Evolutionary conservation across 2,888 invertebrate genomes (phyloP).

Genomic region (Cosmopolites sordidus): DNA sequence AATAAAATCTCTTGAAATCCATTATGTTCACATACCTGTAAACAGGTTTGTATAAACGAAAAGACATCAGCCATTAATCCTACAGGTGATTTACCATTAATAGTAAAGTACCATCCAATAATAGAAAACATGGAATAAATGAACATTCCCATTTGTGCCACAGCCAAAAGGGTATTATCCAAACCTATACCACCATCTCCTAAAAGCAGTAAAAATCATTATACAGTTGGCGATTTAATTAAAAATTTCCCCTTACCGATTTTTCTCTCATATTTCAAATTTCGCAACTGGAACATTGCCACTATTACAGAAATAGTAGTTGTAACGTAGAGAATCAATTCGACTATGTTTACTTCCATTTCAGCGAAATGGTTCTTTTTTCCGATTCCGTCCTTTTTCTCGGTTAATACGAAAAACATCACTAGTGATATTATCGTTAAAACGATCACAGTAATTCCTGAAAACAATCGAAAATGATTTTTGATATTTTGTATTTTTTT

Average conservation of each 20-base stretch:
- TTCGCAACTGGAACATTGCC: conserved; percentile 84
- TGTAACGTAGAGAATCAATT: conserved; percentile 79
- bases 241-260: conserved; percentile 28
- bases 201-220: conserved; percentile 17
- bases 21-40: conserved; percentile 53
- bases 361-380: conserved; percentile 61
- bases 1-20: too few relatives aligned
- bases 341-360: conserved; percentile 85
- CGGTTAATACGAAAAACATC: conserved; percentile 38
- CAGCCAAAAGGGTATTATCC: conserved; percentile 86
- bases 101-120: conserved; percentile 85
- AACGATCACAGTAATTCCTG: conserved; percentile 53
- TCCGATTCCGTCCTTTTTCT: conserved; percentile 24
- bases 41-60: conserved; percentile 82
- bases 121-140: conserved; percentile 92
- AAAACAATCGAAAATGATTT: neutral
- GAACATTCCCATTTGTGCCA: conserved; percentile 92
- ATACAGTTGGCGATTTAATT: neutral
- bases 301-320: conserved; percentile 81
- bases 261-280: conserved; percentile 74
- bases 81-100: conserved; percentile 73
- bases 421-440: conserved; percentile 77
- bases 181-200: conserved; percentile 47
- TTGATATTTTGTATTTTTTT: too few relatives aligned
- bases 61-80: conserved; percentile 80